Conservation (phyloP, 2,113 vertebrate species). For the Alexandromys fortis region DNA sequence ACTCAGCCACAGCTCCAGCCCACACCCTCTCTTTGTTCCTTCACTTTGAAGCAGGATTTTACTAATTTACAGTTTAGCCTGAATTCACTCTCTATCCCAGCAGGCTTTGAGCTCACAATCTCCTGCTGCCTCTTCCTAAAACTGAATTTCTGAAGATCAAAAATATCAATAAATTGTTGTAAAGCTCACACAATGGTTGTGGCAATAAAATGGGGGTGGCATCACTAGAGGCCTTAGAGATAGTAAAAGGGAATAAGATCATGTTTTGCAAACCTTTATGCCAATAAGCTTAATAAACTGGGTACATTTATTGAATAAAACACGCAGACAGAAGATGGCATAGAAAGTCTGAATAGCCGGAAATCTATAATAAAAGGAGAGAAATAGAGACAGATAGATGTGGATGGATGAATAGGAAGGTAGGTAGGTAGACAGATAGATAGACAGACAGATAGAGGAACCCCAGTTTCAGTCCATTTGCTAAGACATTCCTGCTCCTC, state of each 20-base stretch:
- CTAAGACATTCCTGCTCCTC: accelerated
- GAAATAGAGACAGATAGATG: background rate
- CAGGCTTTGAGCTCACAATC: background rate
- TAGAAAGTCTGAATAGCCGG: background rate
- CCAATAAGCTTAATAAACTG: too few relatives aligned
- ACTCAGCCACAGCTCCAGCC: background rate
- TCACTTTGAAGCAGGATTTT: background rate
- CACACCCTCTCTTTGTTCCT: background rate
- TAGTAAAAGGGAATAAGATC: background rate
- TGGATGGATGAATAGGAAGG: background rate
- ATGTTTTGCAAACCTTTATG: background rate
- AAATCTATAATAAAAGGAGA: background rate
- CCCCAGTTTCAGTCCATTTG: accelerated
- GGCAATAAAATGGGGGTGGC: accelerated
- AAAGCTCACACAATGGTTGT: background rate
- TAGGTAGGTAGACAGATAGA: background rate
- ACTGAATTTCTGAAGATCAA: background rate
- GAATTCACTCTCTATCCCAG: background rate
- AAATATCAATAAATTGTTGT: background rate
- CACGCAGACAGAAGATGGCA: background rate
- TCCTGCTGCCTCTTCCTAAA: background rate
- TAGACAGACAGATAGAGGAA: accelerated
- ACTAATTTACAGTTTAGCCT: background rate
- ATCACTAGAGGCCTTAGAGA: background rate
- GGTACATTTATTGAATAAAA: background rate